Evolutionary conservation across 2,888 invertebrate species (phyloP).

Genomic region (Drosophila anomalata): DNA sequence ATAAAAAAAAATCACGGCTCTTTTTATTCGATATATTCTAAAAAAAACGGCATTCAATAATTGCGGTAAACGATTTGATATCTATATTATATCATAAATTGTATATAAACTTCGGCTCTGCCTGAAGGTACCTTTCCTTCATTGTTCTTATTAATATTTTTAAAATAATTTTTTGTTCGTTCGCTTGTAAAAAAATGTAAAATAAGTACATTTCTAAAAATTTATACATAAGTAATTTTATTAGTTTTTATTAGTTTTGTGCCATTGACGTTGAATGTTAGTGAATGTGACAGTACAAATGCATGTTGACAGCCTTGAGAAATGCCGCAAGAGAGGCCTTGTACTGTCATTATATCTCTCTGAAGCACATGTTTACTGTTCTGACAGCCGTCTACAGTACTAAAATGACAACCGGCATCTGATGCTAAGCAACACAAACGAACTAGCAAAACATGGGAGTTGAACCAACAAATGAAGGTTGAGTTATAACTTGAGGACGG

Average conservation of each 20-base stretch:
- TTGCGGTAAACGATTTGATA: too few relatives aligned
- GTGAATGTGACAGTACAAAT: constrained; percentile 72
- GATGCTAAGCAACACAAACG: constrained; percentile 23
- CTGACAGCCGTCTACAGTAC: constrained; percentile 66
- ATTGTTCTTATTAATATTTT: too few relatives aligned
- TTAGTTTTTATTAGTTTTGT: constrained; percentile 11
- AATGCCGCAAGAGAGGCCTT: constrained; percentile 58
- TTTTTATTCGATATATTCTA: too few relatives aligned
- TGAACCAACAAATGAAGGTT: constrained; percentile 12
- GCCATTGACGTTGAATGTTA: constrained; percentile 63
- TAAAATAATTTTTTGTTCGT: too few relatives aligned
- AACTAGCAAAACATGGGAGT: constrained; percentile 22
- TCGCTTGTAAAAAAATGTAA: too few relatives aligned
- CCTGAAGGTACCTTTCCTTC: too few relatives aligned
- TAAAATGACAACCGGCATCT: constrained; percentile 33
- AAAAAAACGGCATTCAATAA: too few relatives aligned
- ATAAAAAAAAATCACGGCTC: too few relatives aligned
- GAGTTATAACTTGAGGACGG: neutral
- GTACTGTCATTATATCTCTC: constrained; percentile 31
- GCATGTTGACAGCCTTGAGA: constrained; percentile 67
- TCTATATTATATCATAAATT: too few relatives aligned
- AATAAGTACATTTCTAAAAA: too few relatives aligned
- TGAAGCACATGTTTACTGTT: constrained; percentile 69
- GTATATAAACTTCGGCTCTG: too few relatives aligned
- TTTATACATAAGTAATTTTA: too few relatives aligned